Conservation (phyloP, 2,888 invertebrate species). For the Athalia circularis region DNA sequence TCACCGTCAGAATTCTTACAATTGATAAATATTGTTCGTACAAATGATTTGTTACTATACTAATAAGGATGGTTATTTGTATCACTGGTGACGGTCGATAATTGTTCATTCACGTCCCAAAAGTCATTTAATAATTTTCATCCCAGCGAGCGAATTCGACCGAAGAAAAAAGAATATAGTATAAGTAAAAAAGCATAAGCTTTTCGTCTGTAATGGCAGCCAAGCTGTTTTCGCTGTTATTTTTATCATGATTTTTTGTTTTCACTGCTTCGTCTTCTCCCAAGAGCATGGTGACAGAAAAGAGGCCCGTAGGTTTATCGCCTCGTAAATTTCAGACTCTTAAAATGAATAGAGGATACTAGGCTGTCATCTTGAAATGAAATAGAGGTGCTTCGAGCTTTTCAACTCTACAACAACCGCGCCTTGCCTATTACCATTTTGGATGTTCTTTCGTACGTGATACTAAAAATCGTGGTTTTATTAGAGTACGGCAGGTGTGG, state of each 20-base stretch:
- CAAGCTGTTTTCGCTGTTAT: background rate
- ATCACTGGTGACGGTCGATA: too few relatives aligned
- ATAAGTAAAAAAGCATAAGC: background rate
- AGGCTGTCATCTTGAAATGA: constrained; percentile 38
- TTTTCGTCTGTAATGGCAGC: background rate
- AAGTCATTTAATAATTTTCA: too few relatives aligned
- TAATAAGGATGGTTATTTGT: too few relatives aligned
- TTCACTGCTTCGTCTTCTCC: background rate
- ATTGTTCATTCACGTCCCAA: too few relatives aligned
- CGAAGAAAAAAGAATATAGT: background rate
- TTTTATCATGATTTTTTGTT: background rate
- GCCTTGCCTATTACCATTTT: constrained; percentile 14
- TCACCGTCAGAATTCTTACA: too few relatives aligned
- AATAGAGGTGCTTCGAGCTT: constrained; percentile 34
- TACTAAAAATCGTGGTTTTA: too few relatives aligned
- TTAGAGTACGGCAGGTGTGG: too few relatives aligned
- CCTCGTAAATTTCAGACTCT: constrained; percentile 31
- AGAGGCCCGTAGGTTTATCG: constrained; percentile 25
- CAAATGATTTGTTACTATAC: too few relatives aligned
- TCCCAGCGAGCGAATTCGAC: background rate
- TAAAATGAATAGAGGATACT: constrained; percentile 32
- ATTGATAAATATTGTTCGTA: too few relatives aligned
- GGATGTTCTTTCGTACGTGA: background rate
- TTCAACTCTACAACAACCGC: constrained; percentile 14
- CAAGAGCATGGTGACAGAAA: constrained; percentile 17